phyloP scores from a whole-genome alignment of 2,113 vertebrate species.

The Cichladusa arquata region DNA sequence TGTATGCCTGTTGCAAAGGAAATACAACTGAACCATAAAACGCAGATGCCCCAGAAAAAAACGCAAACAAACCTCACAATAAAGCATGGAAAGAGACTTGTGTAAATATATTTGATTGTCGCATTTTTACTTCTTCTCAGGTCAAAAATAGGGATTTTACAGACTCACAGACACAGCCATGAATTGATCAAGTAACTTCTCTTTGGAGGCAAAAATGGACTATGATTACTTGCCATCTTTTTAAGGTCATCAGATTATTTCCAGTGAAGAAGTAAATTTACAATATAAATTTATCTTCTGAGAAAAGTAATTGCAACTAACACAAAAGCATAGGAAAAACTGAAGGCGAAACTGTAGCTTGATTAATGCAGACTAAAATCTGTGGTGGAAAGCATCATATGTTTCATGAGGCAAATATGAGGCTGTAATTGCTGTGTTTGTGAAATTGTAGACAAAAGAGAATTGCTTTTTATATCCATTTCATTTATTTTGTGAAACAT shows the following conservation, averaged over 20 bases:
- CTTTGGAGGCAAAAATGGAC: neutral
- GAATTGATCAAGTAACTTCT: neutral
- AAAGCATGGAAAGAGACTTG: neutral
- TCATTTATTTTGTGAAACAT: neutral
- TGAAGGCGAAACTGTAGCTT: neutral
- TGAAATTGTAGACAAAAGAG: neutral
- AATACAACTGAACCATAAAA: neutral
- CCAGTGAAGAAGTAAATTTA: neutral
- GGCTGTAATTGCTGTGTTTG: neutral
- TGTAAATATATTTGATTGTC: neutral
- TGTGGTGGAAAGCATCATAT: neutral
- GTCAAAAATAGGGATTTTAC: neutral
- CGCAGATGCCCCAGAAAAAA: rapidly evolving
- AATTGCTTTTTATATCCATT: neutral
- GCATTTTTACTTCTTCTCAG: neutral
- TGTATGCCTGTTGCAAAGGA: neutral
- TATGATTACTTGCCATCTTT: neutral
- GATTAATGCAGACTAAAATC: neutral
- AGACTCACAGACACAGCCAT: neutral
- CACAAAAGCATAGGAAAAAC: neutral
- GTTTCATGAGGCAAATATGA: neutral
- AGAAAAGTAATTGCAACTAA: neutral
- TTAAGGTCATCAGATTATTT: neutral
- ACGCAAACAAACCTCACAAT: neutral
- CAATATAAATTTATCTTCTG: neutral